Evolutionary conservation across 2,797 vertebrate genomes (phyloP), one percentile per base, ranked within the genome.

Genomic region (Pangasius krempfi): DNA sequence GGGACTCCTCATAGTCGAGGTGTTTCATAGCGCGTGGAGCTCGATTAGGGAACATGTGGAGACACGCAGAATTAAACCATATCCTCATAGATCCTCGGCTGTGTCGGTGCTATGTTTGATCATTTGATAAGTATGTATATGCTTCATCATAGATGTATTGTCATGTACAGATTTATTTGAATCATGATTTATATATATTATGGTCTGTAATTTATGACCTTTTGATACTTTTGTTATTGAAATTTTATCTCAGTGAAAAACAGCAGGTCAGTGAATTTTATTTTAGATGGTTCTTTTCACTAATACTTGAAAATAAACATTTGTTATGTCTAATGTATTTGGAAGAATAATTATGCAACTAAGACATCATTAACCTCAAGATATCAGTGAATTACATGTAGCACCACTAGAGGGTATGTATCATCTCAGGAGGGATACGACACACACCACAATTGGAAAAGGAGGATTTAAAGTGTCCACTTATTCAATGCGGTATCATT

Each of bases 141-240:
- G 95, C 96, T 89, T 86, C 37, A 94, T 94, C 95, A 93, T 92
- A 94, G 94, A 94, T 95, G 94, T 95, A 94, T 96, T 93, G 94
- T 94, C 95, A 96, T 95, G 95, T 95, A 95, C 94, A 95, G 95
- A 95, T 96, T 95, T 94, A 95, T 95, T 92, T 94, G 94, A 95
- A 95, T 93, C 94, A 94, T 94, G 92, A 95, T 88, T 75, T 92
- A 91, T 95, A 93, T 93, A 93, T 91, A 94, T 92, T 93, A 93
- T 92, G 94, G 92, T 92, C 92, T 94, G 91, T 96, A 94, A 95
- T 94, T 95, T 96, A 94, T 95, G 72, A 88, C 93, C 94, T 93
- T 94, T 94, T 94, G 95, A 94, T 95, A 93, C 91, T 93, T 95
- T 91, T 93, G 91, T 92, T 94, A 91, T 93, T 87, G 76, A 70